Evolutionary conservation across 2,113 vertebrate species (phyloP).

Genomic region (Rafetus swinhoei): DNA sequence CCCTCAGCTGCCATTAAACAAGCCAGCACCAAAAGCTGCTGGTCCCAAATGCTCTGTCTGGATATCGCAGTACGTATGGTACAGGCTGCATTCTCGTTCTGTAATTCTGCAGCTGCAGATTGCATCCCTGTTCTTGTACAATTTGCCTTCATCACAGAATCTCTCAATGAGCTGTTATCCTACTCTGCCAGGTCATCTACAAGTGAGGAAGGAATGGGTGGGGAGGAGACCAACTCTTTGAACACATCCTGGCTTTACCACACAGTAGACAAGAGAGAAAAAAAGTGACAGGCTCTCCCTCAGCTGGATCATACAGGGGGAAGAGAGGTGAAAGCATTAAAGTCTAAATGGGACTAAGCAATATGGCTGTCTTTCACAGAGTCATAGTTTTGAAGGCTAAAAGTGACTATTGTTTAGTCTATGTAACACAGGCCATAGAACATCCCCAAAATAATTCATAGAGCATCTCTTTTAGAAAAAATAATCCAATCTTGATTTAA

Average conservation of each 20-base stretch:
- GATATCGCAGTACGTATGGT: background rate
- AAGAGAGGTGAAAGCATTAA: background rate
- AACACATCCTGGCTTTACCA: background rate
- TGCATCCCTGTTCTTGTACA: background rate
- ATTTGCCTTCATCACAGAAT: too few species aligned
- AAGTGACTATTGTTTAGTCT: too few species aligned
- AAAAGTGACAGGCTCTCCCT: background rate
- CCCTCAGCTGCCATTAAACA: background rate
- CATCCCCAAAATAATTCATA: too few species aligned
- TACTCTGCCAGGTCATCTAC: background rate
- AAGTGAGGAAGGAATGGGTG: too few species aligned
- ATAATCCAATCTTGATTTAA: too few species aligned
- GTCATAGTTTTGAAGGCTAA: too few species aligned
- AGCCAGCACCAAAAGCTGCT: background rate
- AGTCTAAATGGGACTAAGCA: too few species aligned
- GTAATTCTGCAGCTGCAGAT: background rate
- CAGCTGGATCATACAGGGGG: rapidly evolving
- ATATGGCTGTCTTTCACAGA: too few species aligned
- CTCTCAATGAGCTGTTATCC: background rate
- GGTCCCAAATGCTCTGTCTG: background rate
- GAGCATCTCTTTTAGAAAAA: too few species aligned
- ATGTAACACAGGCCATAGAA: too few species aligned
- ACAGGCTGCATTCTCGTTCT: background rate
- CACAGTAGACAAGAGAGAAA: background rate
- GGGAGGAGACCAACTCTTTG: background rate